Conservation (phyloP, 2,888 invertebrate species). For the Epinotia nisella region DNA sequence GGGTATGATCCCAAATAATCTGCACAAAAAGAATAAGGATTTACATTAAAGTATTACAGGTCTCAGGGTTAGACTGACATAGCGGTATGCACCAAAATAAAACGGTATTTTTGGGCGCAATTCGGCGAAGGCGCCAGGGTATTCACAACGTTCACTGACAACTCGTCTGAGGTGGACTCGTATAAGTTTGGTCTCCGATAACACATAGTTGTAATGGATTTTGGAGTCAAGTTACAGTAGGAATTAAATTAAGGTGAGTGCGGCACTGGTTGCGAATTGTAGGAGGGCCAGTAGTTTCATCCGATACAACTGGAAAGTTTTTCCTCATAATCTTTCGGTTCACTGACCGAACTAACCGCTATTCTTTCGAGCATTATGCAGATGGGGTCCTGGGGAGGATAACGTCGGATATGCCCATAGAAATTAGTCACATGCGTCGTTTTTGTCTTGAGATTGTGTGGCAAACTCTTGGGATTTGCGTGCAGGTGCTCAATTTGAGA, state of each 20-base stretch:
- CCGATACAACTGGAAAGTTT: conserved; percentile 39
- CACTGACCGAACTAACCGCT: conserved; percentile 41
- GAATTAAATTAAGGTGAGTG: not conserved
- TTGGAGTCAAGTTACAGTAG: not conserved
- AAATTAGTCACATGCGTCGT: not conserved
- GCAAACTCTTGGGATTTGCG: conserved; percentile 30
- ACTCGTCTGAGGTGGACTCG: too few relatives aligned
- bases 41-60: conserved; percentile 26
- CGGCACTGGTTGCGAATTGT: not conserved
- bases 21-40: conserved; percentile 2
- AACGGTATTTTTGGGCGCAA: conserved; percentile 20
- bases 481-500: conserved; percentile 14
- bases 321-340: conserved; percentile 43
- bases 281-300: conserved; percentile 24
- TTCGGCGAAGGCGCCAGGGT: conserved; percentile 18
- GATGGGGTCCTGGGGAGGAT: not conserved
- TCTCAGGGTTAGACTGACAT: conserved; percentile 33
- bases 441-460: not conserved
- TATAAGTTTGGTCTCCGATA: too few relatives aligned
- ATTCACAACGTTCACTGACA: not conserved
- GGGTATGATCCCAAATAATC: not conserved
- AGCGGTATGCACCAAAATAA: conserved; percentile 34
- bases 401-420: not conserved
- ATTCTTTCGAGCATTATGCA: conserved; percentile 35
- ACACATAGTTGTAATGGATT: not conserved